These are phyloP conservation scores for Gryllus bimaculatus DNA, from an alignment of 1,140 invertebrate species.

Conservation along the genomic window DNA sequence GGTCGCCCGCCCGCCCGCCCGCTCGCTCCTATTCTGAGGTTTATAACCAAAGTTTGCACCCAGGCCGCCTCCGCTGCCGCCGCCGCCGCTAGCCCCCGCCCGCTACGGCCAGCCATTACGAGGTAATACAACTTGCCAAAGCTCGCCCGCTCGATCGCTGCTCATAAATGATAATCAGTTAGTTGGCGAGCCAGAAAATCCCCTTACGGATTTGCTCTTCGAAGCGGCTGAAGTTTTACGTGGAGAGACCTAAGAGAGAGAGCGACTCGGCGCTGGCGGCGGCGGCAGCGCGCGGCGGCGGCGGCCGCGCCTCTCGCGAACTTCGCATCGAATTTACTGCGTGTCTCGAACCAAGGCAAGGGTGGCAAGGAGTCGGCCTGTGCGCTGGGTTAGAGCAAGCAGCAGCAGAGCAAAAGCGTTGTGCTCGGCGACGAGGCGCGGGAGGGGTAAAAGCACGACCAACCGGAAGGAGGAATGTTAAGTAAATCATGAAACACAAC, in stretches of 20 bases:
- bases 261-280: background rate
- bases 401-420: too few relatives aligned
- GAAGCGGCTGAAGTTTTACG: background rate
- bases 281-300: too few relatives aligned
- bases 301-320: background rate
- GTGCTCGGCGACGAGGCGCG: too few relatives aligned
- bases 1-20: too few relatives aligned
- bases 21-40: background rate
- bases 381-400: too few relatives aligned
- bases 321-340: background rate
- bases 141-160: background rate
- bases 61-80: background rate
- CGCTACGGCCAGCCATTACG: background rate
- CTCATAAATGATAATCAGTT: constrained; percentile 1
- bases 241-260: background rate
- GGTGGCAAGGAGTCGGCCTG: background rate
- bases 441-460: background rate
- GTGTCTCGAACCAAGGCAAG: background rate
- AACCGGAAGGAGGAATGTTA: background rate
- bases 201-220: background rate
- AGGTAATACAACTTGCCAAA: constrained; percentile 1
- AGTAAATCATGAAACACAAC: constrained; percentile 5
- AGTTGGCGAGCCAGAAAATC: background rate
- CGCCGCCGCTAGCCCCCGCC: too few relatives aligned
- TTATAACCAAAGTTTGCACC: constrained; percentile 1